Evolutionary conservation across 2,797 vertebrate species (phyloP), one percentile per base, ranked within the genome.

Genomic region (Melopsittacus undulatus): DNA sequence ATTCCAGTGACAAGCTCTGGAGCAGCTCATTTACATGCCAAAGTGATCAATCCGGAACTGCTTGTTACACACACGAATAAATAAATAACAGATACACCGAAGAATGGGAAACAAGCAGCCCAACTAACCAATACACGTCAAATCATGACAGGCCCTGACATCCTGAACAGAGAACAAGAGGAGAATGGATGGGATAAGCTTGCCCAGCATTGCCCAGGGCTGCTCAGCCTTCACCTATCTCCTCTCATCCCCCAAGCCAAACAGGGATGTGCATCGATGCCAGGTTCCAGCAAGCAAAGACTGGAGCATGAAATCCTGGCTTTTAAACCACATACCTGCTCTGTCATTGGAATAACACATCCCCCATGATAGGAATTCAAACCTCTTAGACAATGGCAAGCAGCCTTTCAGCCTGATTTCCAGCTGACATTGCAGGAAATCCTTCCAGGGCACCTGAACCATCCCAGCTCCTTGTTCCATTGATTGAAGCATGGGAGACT

Each of bases 11-110:
- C 61, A 73, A 87, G 86, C 83, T 61, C 56, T 84, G 56, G 67
- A 82, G 90, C n/a, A 85, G 93, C 89, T 94, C 75, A 89, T 96
- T 93, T 91, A n/a, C 93, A 94, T 96, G 90, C 61, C 90, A 46
- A 70, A 95, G 90, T 67, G 88, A 92, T 95, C 90, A 85, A 38
- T 94, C 75, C 11, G 22, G 61, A 77, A 32, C 83, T 52, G 77
- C 90, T 92, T 4, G 5, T 95, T 90, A 56, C 92, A 77, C 70
- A 36, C 61, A 81, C 2, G 16, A 92, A 90, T 90, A 94, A 95
- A 94, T 92, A 95, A 95, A 94, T 87, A 95, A 90, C 5, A 1
- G 75, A 85, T 80, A 62, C 68, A 68, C 61, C 80, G 85, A 87
- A 89, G 81, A 64, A 92, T 15, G 48, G 68, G 64, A 75, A 89